phyloP scores from a whole-genome alignment of 2,113 vertebrate genomes.

The Chunga burmeisteri region DNA sequence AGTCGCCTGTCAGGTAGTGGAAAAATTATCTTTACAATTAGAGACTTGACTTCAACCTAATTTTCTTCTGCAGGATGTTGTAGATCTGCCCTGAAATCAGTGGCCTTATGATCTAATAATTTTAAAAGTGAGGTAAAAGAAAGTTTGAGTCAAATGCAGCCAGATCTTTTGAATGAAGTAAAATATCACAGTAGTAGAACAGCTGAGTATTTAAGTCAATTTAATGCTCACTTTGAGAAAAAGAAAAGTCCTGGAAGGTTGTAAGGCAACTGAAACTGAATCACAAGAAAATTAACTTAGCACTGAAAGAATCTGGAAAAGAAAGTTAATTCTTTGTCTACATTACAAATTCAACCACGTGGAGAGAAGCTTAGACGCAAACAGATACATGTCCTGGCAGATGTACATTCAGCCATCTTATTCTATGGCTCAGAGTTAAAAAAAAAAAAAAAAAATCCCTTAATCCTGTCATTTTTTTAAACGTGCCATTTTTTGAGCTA shows the following conservation, averaged over 20 bases:
- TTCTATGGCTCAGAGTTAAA: not conserved
- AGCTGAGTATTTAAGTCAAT: not conserved
- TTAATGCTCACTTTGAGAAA: not conserved
- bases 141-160: not conserved
- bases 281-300: not conserved
- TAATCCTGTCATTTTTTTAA: not conserved
- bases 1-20: not conserved
- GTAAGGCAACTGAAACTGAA: not conserved
- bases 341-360: not conserved
- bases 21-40: constrained; percentile 18
- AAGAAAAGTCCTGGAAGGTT: not conserved
- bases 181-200: not conserved
- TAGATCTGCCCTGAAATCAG: not conserved
- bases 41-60: not conserved
- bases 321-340: not conserved
- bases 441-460: not conserved
- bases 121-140: not conserved
- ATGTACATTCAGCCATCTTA: not conserved
- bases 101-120: not conserved
- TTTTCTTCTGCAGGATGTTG: not conserved
- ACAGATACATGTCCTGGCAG: not conserved
- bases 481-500: not conserved
- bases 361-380: not conserved
- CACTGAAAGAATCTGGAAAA: not conserved
- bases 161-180: not conserved